A percentile compares a stretch with the other conserved stretches of the same genome.
These are phyloP conservation scores for Chrysotoxum bicinctum DNA, from an alignment of 2,888 invertebrate species.

Conservation along the genomic window DNA sequence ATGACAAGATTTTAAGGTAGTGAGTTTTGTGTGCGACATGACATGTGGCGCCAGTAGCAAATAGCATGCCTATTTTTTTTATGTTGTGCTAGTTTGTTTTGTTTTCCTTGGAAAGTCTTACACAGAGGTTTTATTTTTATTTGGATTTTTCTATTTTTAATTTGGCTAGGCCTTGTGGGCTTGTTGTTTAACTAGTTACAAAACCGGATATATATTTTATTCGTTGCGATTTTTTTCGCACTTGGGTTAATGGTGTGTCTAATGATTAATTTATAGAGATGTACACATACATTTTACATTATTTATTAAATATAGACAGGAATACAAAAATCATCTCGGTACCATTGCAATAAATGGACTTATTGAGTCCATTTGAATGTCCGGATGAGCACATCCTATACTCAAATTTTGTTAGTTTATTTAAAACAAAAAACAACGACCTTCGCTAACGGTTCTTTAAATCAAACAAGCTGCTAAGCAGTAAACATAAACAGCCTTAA, in stretches of 20 bases:
- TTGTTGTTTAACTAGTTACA: conserved; percentile 40
- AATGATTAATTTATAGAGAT: neutral
- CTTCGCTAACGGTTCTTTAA: too few species aligned
- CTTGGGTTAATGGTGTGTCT: conserved; percentile 6
- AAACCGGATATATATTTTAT: conserved; percentile 58
- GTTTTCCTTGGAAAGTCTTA: conserved; percentile 36
- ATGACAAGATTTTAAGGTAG: conserved; percentile 62
- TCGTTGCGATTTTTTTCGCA: conserved; percentile 27
- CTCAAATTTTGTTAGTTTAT: too few species aligned
- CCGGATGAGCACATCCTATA: conserved; percentile 14
- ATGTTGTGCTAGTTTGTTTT: conserved; percentile 31
- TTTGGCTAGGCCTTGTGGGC: conserved; percentile 50
- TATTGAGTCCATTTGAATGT: neutral
- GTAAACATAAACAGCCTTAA: too few species aligned
- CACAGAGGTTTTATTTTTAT: conserved; percentile 3
- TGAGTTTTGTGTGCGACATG: conserved; percentile 55
- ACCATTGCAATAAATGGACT: neutral
- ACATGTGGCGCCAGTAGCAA: conserved; percentile 61
- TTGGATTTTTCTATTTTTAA: conserved; percentile 13
- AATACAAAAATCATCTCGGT: neutral
- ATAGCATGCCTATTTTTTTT: neutral
- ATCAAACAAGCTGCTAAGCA: too few species aligned
- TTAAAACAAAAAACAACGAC: too few species aligned
- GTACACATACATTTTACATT: neutral
- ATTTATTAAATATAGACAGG: too few species aligned